Evolutionary conservation across 2,113 vertebrate species (phyloP).

Genomic region (Isurus oxyrinchus): DNA sequence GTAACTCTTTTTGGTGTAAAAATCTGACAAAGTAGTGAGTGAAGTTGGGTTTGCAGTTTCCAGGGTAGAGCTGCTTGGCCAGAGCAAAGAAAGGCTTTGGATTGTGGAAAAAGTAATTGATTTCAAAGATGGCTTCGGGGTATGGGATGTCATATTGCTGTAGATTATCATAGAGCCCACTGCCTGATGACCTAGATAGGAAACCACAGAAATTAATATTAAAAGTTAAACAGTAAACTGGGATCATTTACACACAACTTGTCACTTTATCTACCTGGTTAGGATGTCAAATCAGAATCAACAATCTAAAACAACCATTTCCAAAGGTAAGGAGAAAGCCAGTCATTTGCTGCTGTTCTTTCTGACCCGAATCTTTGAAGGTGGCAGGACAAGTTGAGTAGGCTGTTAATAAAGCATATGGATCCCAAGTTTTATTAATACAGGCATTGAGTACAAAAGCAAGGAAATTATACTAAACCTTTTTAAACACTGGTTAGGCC

Average conservation of each 20-base stretch:
- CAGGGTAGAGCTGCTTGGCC: constrained; percentile 81
- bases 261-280: not conserved
- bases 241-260: not conserved
- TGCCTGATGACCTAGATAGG: constrained; percentile 72
- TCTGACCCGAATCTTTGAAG: not conserved
- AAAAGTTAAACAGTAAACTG: not conserved
- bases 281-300: not conserved
- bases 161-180: constrained; percentile 81
- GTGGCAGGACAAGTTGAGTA: too few relatives aligned
- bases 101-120: constrained; percentile 75
- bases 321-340: not conserved
- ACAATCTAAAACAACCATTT: not conserved
- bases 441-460: too few relatives aligned
- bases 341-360: not conserved
- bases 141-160: constrained; percentile 79
- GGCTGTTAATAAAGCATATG: too few relatives aligned
- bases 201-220: not conserved
- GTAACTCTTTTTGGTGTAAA: constrained; percentile 74
- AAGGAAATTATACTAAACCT: too few relatives aligned
- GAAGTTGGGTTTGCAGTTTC: constrained; percentile 72
- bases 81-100: constrained; percentile 80
- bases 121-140: constrained; percentile 89
- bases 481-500: too few relatives aligned
- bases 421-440: too few relatives aligned
- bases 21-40: constrained; percentile 80